Base-by-base conservation (phyloP, 2,888 invertebrate species). In the Hanleya hanleyi region DNA sequence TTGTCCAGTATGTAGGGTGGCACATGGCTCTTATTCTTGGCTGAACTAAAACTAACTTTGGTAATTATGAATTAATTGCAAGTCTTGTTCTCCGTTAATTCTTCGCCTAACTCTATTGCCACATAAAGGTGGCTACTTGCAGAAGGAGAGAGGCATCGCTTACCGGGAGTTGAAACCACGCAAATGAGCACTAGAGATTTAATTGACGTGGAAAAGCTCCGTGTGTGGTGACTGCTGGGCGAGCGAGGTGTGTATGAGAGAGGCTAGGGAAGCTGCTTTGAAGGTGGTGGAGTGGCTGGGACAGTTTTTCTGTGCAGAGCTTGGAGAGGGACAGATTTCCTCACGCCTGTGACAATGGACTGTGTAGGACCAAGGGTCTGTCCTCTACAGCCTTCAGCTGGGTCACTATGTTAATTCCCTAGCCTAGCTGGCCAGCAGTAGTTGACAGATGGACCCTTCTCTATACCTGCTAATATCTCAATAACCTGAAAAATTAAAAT, bases 61-160 rank as follows among this genome's bases (percentile, higher is more conserved):
- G 57, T 29, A 57, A 57, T 57, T 57, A 57, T 57, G 32, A 57
- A 57, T 57, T 57, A 57, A 57, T 57, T 57, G 57, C 57, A 29
- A 32, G 15, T 22, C 26, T 15, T 26, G 29, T 15, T 47, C 26
- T 29, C 29, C 12, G 22, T 29, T 57, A 57, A 57, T 29, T 57
- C 57, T 57, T 57, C 29, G 26, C 22, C 57, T 29, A 57, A 29
- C 57, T 57, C 29, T 15, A 57, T 57, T n/a, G 22, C 29, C 57
- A 26, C 32, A 57, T 57, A 57, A 57, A 57, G 57, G 57, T 57
- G 29, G 57, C 57, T 18, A 32, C 32, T 57, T 22, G n/a, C n/a
- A n/a, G 15, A 57, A 26, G 57, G 26, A 32, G 26, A 57, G 29
- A 29, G 57, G 57, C 57, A 57, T 29, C 29, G 57, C 32, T 57